phyloP scores from a whole-genome alignment of 2,797 vertebrate species.

The Anisognathus igniventris region DNA sequence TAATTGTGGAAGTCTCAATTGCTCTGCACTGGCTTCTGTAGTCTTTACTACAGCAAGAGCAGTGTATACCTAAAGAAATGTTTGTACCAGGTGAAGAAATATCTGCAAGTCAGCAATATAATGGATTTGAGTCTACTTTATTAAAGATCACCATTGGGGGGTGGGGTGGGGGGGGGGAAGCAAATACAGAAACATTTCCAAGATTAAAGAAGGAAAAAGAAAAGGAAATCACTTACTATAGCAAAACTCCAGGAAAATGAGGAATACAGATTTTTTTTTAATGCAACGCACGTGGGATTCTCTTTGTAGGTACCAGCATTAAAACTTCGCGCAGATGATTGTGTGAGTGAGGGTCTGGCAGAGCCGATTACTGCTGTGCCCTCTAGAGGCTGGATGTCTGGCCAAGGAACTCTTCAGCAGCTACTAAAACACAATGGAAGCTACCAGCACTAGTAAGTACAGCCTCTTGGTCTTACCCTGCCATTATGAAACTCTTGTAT shows the following conservation, averaged over 20 bases:
- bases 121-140: neutral
- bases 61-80: neutral
- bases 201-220: neutral
- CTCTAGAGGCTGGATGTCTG: conserved; percentile 29
- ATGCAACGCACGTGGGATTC: neutral
- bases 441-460: neutral
- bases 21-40: neutral
- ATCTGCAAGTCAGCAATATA: neutral
- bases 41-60: neutral
- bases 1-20: conserved; percentile 28
- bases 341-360: neutral
- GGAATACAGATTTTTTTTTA: neutral
- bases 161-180: neutral
- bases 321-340: neutral
- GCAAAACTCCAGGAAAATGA: neutral
- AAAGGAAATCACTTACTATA: neutral
- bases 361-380: neutral
- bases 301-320: neutral
- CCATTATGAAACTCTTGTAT: neutral
- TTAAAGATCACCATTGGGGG: neutral
- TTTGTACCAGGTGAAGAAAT: neutral
- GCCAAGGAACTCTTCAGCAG: neutral
- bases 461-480: neutral
- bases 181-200: neutral
- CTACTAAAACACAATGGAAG: neutral